These are phyloP conservation scores for Neogale vison DNA, from an alignment of 2,113 vertebrate species.

Conservation along the genomic window DNA sequence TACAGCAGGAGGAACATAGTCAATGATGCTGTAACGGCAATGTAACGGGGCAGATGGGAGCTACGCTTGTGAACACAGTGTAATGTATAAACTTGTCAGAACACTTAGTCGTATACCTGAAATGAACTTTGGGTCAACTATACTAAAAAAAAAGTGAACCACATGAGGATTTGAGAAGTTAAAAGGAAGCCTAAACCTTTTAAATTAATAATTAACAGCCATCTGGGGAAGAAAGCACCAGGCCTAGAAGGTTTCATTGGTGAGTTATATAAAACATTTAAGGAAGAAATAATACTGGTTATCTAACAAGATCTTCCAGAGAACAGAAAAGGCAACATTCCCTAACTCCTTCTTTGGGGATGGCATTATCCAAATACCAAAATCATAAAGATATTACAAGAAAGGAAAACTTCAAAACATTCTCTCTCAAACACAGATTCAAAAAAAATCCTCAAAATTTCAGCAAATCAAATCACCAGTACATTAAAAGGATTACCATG, in stretches of 20 bases:
- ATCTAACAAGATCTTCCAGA: neutral
- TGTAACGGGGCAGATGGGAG: neutral
- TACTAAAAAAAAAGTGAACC: neutral
- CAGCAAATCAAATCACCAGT: neutral
- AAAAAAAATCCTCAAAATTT: neutral
- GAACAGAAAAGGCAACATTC: neutral
- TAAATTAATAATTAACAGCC: neutral
- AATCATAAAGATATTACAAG: neutral
- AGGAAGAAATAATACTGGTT: neutral
- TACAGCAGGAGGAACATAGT: neutral
- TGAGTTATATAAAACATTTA: neutral
- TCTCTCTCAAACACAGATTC: neutral
- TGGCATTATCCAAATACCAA: neutral
- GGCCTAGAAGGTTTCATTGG: neutral
- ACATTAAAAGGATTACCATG: neutral
- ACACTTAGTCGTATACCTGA: neutral
- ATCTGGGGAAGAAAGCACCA: neutral
- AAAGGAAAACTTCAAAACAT: neutral
- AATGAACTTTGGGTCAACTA: neutral
- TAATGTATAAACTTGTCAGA: neutral
- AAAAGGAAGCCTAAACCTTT: neutral
- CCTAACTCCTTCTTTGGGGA: neutral
- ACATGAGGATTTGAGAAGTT: neutral
- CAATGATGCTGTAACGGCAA: neutral
- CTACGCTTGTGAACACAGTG: neutral